A percentile compares a stretch with the other conserved stretches of the same genome.
Evolutionary conservation across 2,113 vertebrate species (phyloP).

Genomic region (Lichenostomus cassidix): DNA sequence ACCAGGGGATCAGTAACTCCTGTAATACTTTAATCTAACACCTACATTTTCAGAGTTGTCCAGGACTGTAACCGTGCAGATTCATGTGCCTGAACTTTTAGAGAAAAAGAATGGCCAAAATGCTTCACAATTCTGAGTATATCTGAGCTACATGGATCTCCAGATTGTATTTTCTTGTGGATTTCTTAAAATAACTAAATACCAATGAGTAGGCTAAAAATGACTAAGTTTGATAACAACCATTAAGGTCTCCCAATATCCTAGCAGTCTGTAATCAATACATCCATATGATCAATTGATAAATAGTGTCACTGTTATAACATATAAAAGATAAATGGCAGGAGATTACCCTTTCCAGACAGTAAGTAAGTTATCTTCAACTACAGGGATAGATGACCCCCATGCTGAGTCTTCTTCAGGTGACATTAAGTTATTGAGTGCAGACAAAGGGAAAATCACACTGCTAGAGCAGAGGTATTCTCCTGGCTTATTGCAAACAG

Average conservation of each 20-base stretch:
- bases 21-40: neutral
- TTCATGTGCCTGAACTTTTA: neutral
- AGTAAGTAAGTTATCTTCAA: neutral
- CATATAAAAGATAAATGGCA: neutral
- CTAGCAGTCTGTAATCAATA: neutral
- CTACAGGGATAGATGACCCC: neutral
- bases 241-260: neutral
- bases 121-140: neutral
- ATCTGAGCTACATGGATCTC: neutral
- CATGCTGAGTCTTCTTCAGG: neutral
- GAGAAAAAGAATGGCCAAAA: neutral
- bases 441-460: neutral
- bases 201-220: neutral
- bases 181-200: conserved; percentile 19
- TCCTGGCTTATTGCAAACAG: neutral
- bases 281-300: neutral
- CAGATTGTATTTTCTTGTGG: neutral
- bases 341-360: neutral
- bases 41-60: neutral
- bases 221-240: neutral
- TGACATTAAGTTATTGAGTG: neutral
- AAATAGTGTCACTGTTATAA: neutral
- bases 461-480: neutral
- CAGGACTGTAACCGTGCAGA: neutral
- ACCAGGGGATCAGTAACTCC: neutral